Evolutionary conservation across 2,888 invertebrate species (phyloP), one percentile per base, ranked within the genome.

Genomic region (Piscicola geometra): DNA sequence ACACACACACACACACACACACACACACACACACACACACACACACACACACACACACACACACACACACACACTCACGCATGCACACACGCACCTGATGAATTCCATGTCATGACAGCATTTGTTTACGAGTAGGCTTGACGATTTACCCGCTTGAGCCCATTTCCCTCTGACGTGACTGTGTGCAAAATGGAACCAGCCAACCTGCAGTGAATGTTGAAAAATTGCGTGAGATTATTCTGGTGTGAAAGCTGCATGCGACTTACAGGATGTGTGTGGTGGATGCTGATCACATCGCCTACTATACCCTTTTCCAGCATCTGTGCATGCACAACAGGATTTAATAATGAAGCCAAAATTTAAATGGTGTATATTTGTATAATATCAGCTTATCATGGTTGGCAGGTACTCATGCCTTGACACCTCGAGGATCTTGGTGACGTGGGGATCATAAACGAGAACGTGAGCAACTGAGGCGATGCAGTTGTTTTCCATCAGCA

Each of bases 91-190:
- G 5, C n/a, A 73, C 73, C 73, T 73, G 35, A 73, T 30, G 36
- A 73, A 64, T 18, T 73, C 73, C 33, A 73, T 64, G 73, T 73
- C 73, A 32, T 73, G 73, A 33, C 73, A 73, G 30, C 73, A 73
- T 36, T 73, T 73, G 73, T 73, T 73, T n/a, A 73, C 35, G 36
- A 73, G 52, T 25, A 73, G 73, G 9, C 64, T 56, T 2, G 73
- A 73, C 12, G 60, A 60, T n/a, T 33, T 73, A 35, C 25, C 25
- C 1, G 28, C 73, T 36, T 73, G 21, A 1, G 60, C 18, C 73
- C 73, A 73, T 25, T 73, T 64, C 15, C 73, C 73, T 15, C 73
- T 1, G 35, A 73, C 73, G 73, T 73, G 73, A 25, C 35, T 60
- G 64, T 73, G 73, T 21, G 73, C 73, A 36, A 73, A 73, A 33